These are phyloP conservation scores for Tricholauxania praeusta DNA, from an alignment of 2,888 invertebrate genomes.

Conservation along the genomic window DNA sequence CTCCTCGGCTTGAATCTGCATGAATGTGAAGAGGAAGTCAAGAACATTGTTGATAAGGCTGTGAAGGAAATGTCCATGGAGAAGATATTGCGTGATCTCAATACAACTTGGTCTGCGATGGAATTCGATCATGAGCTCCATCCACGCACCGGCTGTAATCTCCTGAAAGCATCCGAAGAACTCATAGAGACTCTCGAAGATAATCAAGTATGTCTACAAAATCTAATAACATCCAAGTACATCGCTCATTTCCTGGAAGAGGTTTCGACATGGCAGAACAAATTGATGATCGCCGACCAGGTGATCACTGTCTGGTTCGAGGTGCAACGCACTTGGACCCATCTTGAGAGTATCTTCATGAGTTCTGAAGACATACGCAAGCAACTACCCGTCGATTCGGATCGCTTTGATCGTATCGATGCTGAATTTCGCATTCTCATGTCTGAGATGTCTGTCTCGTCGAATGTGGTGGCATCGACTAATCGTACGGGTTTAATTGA, in stretches of 20 bases:
- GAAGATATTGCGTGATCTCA: constrained; percentile 89
- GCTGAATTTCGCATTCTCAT: constrained; percentile 83
- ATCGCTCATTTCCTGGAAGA: constrained; percentile 95
- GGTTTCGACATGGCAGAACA: constrained; percentile 94
- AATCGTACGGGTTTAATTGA: constrained; percentile 86
- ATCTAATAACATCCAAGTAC: constrained; percentile 96
- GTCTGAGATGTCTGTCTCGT: constrained; percentile 67
- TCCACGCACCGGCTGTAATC: constrained; percentile 84
- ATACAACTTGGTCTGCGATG: constrained; percentile 91
- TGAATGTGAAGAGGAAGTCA: constrained; percentile 97
- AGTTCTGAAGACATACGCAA: constrained; percentile 96
- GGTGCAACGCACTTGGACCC: constrained; percentile 97
- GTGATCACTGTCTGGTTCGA: constrained; percentile 94
- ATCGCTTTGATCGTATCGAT: constrained; percentile 92
- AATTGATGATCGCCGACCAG: constrained; percentile 92
- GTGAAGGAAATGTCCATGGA: constrained; percentile 99
- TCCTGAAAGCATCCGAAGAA: constrained; percentile 93
- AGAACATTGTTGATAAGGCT: constrained; percentile 97
- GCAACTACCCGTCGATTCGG: constrained; percentile 93
- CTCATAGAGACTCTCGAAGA: constrained; percentile 97
- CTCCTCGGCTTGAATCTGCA: constrained; percentile 91
- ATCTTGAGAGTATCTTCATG: constrained; percentile 97
- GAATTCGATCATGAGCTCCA: constrained; percentile 93
- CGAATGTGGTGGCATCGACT: constrained; percentile 91
- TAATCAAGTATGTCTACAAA: constrained; percentile 95